Percentiles rank a stretch among this genome's conserved stretches.
phyloP scores from a whole-genome alignment of 2,113 vertebrate species.

The Anolis sagrei region DNA sequence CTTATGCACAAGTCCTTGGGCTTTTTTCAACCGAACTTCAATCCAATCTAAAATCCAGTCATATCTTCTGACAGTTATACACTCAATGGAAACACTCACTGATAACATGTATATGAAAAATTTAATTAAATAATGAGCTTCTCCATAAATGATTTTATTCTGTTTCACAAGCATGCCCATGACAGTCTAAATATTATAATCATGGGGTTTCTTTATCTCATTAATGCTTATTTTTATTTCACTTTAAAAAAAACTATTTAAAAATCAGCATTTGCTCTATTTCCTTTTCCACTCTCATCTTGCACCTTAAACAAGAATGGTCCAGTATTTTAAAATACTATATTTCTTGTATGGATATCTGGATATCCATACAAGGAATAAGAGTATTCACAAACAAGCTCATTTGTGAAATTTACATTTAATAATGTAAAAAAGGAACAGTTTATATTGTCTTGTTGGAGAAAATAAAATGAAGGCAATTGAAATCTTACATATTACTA shows the following conservation, averaged over 20 bases:
- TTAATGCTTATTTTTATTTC: neutral
- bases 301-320: slow-evolving; percentile 18
- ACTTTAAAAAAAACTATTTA: neutral
- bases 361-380: too few species aligned
- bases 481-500: neutral
- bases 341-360: neutral
- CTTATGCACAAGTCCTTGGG: neutral
- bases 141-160: neutral
- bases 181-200: neutral
- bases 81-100: neutral
- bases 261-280: slow-evolving; percentile 13
- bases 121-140: neutral
- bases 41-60: neutral
- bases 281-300: neutral
- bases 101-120: neutral
- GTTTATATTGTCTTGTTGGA: neutral
- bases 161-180: neutral
- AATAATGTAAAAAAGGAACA: neutral
- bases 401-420: neutral
- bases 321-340: neutral
- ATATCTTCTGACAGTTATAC: neutral
- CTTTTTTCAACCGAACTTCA: neutral
- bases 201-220: neutral
- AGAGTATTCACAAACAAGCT: too few species aligned
- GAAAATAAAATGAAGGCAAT: neutral